Evolutionary conservation across 1,140 invertebrate species (phyloP), one percentile per base, ranked within the genome.

Genomic region (Dendroctonus valens): DNA sequence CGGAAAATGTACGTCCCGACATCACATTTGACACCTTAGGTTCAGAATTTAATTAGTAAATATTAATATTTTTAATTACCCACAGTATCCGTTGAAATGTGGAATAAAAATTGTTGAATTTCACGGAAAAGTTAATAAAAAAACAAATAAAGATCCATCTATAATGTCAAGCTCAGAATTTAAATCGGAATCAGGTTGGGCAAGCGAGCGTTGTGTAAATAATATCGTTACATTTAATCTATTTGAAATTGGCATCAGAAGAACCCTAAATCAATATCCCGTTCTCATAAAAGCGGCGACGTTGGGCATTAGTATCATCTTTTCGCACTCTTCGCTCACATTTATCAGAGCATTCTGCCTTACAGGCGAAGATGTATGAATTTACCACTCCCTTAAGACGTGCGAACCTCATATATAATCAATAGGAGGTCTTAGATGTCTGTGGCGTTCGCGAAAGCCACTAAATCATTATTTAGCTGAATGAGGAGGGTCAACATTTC

Each of bases 401-500:
- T 55, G 59, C 41, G 54, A 67, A 65, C 60, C 73, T 75, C 72
- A 73, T 73, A 72, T 72, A 75, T 75, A 73, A 73, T 73, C 73
- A 72, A 73, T 73, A 75, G 73, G 65, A 73, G 72, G 70, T 73
- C 70, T 70, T 67, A 71, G 61, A 73, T 73, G 72, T 73, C 72
- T 72, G 71, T 70, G 57, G 60, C 52, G 65, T 58, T 69, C 67
- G 66, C 69, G 64, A 65, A 66, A 65, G 69, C 67, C 64, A 70
- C 65, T 75, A 73, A 75, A 75, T 75, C 73, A 73, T 75, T 73
- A 72, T 69, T 65, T 60, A 52, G 53, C 51, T 41, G 58, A 26
- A 49, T 57, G 51, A 60, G 14, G 26, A 67, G 65, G 65, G 65
- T 61, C 58, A 67, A 61, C 65, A 67, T 41, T 44, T 55, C 52